These are phyloP conservation scores for Troides oblongomaculatus DNA, from an alignment of 2,888 invertebrate species.

Conservation along the genomic window DNA sequence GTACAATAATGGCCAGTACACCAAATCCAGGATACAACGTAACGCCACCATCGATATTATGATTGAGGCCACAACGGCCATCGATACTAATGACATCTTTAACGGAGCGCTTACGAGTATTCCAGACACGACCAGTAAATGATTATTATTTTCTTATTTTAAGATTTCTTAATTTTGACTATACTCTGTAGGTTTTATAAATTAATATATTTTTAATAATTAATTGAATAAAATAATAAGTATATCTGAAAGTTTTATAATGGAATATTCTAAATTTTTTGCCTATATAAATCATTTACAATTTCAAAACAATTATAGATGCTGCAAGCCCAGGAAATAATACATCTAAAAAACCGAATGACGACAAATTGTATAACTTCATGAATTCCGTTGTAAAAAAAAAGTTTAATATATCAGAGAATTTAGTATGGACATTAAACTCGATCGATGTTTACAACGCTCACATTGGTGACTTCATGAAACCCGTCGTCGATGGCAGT, in stretches of 20 bases:
- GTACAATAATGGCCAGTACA: background rate
- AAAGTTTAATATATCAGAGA: background rate
- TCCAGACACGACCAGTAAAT: background rate
- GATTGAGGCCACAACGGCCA: background rate
- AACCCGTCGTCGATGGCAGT: background rate
- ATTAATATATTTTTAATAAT: too few relatives aligned
- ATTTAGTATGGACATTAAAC: background rate
- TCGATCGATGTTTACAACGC: background rate
- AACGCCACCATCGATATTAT: background rate
- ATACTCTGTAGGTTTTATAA: too few relatives aligned
- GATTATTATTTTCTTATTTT: too few relatives aligned
- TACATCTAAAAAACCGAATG: conserved; percentile 40
- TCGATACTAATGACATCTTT: background rate
- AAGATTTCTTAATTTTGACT: too few relatives aligned
- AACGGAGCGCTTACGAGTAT: background rate
- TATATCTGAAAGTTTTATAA: too few relatives aligned
- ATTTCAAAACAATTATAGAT: too few relatives aligned
- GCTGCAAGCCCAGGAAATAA: background rate
- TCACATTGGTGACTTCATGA: background rate
- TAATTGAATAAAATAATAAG: too few relatives aligned
- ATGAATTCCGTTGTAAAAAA: background rate
- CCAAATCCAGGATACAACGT: background rate
- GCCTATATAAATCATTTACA: background rate
- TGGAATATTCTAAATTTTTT: background rate
- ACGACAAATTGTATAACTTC: conserved; percentile 20